phyloP scores from a whole-genome alignment of 2,888 invertebrate genomes.

The Agriotes lineatus region DNA sequence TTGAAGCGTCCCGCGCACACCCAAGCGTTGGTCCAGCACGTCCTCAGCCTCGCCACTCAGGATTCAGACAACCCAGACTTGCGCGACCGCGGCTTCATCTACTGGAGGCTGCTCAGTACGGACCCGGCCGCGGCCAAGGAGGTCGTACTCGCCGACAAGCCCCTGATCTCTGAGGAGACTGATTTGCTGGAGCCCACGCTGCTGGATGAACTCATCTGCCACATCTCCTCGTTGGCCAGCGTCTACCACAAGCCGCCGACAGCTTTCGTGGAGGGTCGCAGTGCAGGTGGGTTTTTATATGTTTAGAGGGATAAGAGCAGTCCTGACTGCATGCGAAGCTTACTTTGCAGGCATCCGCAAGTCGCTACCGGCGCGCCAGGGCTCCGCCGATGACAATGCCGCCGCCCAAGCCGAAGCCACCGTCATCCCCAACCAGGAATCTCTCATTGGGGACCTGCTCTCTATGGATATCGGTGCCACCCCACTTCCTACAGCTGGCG shows the following conservation, averaged over 20 bases:
- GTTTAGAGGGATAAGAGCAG: no score
- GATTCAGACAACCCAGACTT: constrained; percentile 99
- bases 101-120: constrained; percentile 98
- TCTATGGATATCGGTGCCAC: constrained; percentile 92
- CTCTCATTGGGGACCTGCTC: constrained; percentile 94
- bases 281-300: constrained; percentile 61
- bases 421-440: constrained; percentile 88
- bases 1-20: constrained; percentile 98
- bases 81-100: constrained; percentile 98
- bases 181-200: constrained; percentile 97
- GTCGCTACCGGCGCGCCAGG: constrained; percentile 78
- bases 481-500: constrained; percentile 70
- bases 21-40: constrained; percentile 98
- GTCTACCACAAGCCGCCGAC: constrained; percentile 99
- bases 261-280: constrained; percentile 94
- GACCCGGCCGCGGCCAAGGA: constrained; percentile 99
- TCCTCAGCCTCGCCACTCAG: constrained; percentile 88
- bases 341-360: constrained; percentile 77
- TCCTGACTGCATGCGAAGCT: no score
- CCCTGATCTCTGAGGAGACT: constrained; percentile 98
- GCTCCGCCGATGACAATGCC: constrained; percentile 63
- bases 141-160: constrained; percentile 98
- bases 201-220: constrained; percentile 97
- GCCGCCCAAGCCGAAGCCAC: constrained; percentile 66
- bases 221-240: constrained; percentile 95